Evolutionary conservation across 2,113 vertebrate genomes (phyloP).

Genomic region (Apodemus speciosus): DNA sequence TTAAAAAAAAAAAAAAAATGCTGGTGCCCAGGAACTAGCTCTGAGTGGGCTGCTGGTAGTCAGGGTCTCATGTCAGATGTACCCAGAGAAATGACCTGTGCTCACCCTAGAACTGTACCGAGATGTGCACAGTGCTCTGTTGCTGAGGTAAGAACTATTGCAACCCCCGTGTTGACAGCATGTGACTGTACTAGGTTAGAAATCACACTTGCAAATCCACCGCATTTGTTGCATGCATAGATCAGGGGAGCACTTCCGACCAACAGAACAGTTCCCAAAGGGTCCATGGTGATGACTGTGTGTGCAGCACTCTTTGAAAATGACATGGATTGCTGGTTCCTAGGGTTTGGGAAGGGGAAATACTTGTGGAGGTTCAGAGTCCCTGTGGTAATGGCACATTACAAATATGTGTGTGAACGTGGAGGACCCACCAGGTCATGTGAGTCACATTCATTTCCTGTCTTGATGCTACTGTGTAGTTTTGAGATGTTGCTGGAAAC

Average conservation of each 20-base stretch:
- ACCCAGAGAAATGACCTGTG: not conserved
- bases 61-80: not conserved
- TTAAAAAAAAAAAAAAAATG: not conserved
- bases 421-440: not conserved
- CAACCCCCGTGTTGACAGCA: not conserved
- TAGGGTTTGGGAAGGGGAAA: not conserved
- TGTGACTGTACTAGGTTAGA: not conserved
- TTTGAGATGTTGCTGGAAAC: not conserved
- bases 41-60: not conserved
- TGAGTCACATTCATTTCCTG: no score
- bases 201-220: no score
- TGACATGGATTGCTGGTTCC: not conserved
- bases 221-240: not conserved
- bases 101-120: not conserved
- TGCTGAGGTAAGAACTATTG: not conserved
- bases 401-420: not conserved
- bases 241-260: not conserved
- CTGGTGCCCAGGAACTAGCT: not conserved
- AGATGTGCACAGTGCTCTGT: not conserved
- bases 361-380: not conserved
- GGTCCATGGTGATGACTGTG: not conserved
- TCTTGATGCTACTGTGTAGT: not conserved
- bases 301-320: not conserved
- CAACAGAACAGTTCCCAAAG: not conserved
- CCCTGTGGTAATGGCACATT: not conserved